A percentile compares a stretch with the other conserved stretches of the same genome.
Conservation (phyloP, 2,113 vertebrate species). For the Notothenia coriiceps region DNA sequence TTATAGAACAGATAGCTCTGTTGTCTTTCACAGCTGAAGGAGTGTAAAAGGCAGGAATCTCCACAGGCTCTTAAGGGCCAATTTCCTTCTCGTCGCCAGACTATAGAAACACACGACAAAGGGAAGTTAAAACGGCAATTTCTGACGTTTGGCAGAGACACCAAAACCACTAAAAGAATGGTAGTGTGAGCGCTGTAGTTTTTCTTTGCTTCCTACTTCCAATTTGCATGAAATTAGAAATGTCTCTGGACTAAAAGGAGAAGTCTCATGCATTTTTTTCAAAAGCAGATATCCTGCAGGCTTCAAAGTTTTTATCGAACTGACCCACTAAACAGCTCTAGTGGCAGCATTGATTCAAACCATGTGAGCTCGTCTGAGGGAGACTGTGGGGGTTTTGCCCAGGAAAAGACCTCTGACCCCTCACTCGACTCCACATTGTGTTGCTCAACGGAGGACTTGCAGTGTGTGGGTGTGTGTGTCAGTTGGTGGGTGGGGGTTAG, state of each 20-base stretch:
- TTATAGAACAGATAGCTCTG: slow-evolving; percentile 60
- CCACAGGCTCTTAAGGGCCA: slow-evolving; percentile 75
- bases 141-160: slow-evolving; percentile 53
- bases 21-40: slow-evolving; percentile 78
- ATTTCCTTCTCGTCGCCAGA: slow-evolving; percentile 76
- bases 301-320: slow-evolving; percentile 62
- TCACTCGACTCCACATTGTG: slow-evolving; percentile 75
- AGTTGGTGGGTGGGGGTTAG: slow-evolving; percentile 20
- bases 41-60: slow-evolving; percentile 74
- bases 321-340: slow-evolving; percentile 59
- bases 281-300: slow-evolving; percentile 33
- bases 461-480: slow-evolving; percentile 25
- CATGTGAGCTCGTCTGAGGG: slow-evolving; percentile 78
- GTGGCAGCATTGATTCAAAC: slow-evolving; percentile 82
- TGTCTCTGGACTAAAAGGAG: slow-evolving; percentile 19
- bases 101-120: slow-evolving; percentile 67
- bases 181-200: slow-evolving; percentile 5
- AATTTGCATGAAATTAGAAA: slow-evolving; percentile 48
- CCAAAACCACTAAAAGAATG: slow-evolving; percentile 42
- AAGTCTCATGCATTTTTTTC: background rate
- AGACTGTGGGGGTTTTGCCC: slow-evolving; percentile 68
- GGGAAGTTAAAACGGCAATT: slow-evolving; percentile 27
- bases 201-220: background rate
- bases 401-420: slow-evolving; percentile 83
- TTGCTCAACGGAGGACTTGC: slow-evolving; percentile 60